Evolutionary conservation across 2,113 vertebrate genomes (phyloP).

Genomic region (Pampusana beccarii): DNA sequence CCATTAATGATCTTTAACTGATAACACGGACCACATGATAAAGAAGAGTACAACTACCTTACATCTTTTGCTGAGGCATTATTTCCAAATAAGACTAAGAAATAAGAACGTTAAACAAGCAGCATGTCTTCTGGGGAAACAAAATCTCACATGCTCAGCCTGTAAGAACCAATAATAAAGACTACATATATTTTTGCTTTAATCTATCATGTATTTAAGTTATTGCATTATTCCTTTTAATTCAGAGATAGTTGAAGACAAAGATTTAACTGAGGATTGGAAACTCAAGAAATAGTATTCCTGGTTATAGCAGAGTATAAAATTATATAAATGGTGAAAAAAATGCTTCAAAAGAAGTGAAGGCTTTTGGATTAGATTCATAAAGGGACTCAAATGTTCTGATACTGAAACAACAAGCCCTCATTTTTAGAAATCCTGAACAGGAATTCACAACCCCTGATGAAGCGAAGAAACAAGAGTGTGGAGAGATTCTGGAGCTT

Average conservation of each 20-base stretch:
- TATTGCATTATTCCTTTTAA: background rate
- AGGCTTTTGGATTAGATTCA: background rate
- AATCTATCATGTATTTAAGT: background rate
- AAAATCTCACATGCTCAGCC: background rate
- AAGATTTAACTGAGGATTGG: background rate
- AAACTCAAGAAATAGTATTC: background rate
- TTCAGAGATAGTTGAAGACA: background rate
- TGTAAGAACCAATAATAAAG: background rate
- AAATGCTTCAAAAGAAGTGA: background rate
- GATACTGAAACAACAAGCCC: background rate
- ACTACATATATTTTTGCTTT: background rate
- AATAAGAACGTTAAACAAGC: background rate
- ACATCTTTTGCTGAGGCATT: background rate
- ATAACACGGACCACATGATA: background rate
- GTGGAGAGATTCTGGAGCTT: background rate
- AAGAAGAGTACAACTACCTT: background rate
- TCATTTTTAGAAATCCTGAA: background rate
- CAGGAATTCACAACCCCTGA: background rate
- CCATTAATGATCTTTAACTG: background rate
- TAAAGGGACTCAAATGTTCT: background rate
- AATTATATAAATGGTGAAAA: background rate
- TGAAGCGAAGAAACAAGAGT: background rate
- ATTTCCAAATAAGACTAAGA: background rate
- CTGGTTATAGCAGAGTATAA: background rate
- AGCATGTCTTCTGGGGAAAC: background rate